phyloP scores from a whole-genome alignment of 2,113 vertebrate species.

The Lutjanus erythropterus region DNA sequence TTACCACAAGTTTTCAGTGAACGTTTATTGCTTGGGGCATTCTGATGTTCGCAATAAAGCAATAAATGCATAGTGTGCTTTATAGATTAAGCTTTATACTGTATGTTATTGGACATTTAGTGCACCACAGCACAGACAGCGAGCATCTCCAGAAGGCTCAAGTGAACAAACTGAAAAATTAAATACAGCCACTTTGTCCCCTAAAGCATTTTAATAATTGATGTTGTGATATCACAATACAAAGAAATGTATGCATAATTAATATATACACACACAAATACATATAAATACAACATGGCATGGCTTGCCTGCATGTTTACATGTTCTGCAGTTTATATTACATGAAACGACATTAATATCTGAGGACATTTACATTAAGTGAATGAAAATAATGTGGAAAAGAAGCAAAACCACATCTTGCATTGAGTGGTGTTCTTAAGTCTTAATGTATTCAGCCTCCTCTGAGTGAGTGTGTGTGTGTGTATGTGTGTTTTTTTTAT shows the following conservation, averaged over 20 bases:
- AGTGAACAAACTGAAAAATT: conserved; percentile 55
- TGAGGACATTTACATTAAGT: not conserved
- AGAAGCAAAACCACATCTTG: not conserved
- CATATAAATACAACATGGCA: not conserved
- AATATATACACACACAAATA: not conserved
- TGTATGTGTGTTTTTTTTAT: not conserved
- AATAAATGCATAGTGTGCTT: conserved; percentile 34
- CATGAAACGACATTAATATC: conserved; percentile 1
- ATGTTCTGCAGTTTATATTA: conserved; percentile 7
- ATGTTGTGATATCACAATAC: conserved; percentile 47
- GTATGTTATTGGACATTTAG: conserved; percentile 34
- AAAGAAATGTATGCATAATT: conserved; percentile 52
- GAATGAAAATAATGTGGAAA: not conserved
- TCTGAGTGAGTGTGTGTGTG: not conserved
- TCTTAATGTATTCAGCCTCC: not conserved
- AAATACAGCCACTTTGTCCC: conserved; percentile 33
- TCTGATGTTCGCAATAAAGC: conserved; percentile 44
- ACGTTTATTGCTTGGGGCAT: conserved; percentile 23
- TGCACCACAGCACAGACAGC: conserved; percentile 22
- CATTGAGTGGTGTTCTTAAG: no score
- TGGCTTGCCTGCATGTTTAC: conserved; percentile 3
- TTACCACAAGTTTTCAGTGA: conserved; percentile 17
- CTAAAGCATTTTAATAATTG: conserved; percentile 61
- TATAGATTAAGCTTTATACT: conserved; percentile 1
- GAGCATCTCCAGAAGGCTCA: conserved; percentile 14